These are phyloP conservation scores for Caenorhabditis zanzibari DNA, from an alignment of 2,888 invertebrate genomes.

Conservation along the genomic window DNA sequence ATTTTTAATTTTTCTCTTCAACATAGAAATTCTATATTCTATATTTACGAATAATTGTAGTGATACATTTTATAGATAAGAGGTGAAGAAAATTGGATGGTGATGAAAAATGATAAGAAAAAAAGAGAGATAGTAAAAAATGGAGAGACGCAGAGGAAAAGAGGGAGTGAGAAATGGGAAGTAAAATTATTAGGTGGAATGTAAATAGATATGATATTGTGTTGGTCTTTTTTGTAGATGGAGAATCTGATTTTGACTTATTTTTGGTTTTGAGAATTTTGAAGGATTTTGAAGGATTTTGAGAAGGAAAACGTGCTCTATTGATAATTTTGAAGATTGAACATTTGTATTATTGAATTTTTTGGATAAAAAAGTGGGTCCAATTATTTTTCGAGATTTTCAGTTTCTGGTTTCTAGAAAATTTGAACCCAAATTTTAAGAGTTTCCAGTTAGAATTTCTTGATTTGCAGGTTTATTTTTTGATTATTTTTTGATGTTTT, in stretches of 20 bases:
- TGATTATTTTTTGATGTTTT: too few species aligned
- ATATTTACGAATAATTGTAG: slow-evolving; percentile 16
- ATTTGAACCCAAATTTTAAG: too few species aligned
- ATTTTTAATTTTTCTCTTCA: background rate
- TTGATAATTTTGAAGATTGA: too few species aligned
- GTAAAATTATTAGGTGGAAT: background rate
- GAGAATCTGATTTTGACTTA: background rate
- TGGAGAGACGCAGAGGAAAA: background rate
- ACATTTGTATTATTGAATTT: too few species aligned
- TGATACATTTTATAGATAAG: background rate
- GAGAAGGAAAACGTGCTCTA: too few species aligned
- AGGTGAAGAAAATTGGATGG: too few species aligned
- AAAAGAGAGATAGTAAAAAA: background rate
- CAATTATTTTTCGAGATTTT: too few species aligned
- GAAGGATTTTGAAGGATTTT: background rate
- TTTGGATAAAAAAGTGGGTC: too few species aligned
- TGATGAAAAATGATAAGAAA: background rate
- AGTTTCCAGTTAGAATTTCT: too few species aligned
- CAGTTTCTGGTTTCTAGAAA: too few species aligned
- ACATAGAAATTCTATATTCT: too few species aligned
- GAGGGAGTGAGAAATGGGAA: background rate
- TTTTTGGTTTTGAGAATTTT: background rate
- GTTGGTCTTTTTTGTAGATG: background rate
- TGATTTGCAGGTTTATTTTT: too few species aligned
- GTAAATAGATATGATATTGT: background rate